phyloP scores from a whole-genome alignment of 2,797 vertebrate species.

The Aldrovandia affinis region DNA sequence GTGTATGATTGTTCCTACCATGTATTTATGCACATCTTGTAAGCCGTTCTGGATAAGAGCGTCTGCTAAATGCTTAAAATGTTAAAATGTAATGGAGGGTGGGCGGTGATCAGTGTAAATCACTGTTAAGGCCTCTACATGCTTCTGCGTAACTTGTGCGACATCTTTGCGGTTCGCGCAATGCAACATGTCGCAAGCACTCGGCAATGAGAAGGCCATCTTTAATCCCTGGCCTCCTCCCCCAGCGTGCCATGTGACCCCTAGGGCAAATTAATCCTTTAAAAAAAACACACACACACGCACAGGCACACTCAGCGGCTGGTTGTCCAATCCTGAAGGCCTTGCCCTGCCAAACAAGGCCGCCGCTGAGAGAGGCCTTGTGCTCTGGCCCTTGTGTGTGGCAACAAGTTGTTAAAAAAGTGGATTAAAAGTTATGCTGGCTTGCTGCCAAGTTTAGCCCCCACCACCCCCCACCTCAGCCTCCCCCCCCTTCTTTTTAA shows the following conservation, averaged over 20 bases:
- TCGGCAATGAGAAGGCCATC: too few species aligned
- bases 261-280: constrained; percentile 47
- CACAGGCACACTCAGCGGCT: constrained; percentile 34
- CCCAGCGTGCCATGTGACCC: constrained; percentile 40
- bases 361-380: constrained; percentile 18
- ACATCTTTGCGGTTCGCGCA: too few species aligned
- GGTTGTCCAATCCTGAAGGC: constrained; percentile 40
- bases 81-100: too few species aligned
- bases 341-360: constrained; percentile 30
- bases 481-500: background rate
- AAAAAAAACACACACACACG: constrained; percentile 21
- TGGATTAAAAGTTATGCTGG: constrained; percentile 42
- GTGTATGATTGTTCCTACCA: too few species aligned
- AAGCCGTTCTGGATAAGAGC: too few species aligned
- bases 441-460: constrained; percentile 22
- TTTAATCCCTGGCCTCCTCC: constrained; percentile 46
- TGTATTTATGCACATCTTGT: too few species aligned
- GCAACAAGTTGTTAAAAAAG: constrained; percentile 44
- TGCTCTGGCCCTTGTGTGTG: constrained; percentile 31
- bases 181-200: too few species aligned
- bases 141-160: too few species aligned
- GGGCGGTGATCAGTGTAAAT: too few species aligned
- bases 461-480: background rate
- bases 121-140: too few species aligned
- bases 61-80: too few species aligned